These are phyloP conservation scores for Bombus picipes DNA, from an alignment of 1,140 invertebrate species.

Conservation along the genomic window DNA sequence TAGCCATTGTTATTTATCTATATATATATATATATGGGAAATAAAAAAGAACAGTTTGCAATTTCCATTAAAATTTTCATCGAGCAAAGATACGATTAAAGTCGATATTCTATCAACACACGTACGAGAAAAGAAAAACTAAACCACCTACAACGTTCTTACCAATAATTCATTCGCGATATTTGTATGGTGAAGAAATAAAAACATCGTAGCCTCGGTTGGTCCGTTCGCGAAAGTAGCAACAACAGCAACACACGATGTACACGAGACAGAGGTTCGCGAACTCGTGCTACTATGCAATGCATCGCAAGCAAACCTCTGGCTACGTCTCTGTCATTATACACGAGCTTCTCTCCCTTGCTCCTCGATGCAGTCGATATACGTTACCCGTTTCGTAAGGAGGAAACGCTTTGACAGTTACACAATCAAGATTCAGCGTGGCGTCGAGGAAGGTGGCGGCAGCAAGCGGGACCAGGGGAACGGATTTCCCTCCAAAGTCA, in stretches of 20 bases:
- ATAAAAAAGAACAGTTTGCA: too few relatives aligned
- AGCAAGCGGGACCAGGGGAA: conserved; percentile 12
- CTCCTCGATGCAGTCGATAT: conserved; percentile 41
- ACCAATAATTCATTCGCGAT: too few relatives aligned
- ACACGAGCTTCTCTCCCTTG: neutral
- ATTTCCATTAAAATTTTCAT: too few relatives aligned
- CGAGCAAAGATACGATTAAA: too few relatives aligned
- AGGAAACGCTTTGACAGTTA: conserved; percentile 70
- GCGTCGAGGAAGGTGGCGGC: conserved; percentile 13
- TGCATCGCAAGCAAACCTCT: neutral
- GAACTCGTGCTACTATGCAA: conserved; percentile 24
- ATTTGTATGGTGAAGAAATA: neutral
- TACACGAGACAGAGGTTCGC: neutral
- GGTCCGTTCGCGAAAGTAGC: neutral
- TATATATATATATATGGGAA: too few relatives aligned
- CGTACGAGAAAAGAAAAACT: too few relatives aligned
- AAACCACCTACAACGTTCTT: too few relatives aligned
- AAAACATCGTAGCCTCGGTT: conserved; percentile 10
- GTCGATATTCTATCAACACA: too few relatives aligned
- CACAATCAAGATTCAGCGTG: conserved; percentile 64
- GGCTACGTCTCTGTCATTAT: neutral
- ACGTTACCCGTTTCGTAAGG: conserved; percentile 43
- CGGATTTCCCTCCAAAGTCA: conserved; percentile 60
- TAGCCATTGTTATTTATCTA: too few relatives aligned
- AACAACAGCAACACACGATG: neutral